phyloP scores from a whole-genome alignment of 2,797 vertebrate genomes.

The Coilia nasus region DNA sequence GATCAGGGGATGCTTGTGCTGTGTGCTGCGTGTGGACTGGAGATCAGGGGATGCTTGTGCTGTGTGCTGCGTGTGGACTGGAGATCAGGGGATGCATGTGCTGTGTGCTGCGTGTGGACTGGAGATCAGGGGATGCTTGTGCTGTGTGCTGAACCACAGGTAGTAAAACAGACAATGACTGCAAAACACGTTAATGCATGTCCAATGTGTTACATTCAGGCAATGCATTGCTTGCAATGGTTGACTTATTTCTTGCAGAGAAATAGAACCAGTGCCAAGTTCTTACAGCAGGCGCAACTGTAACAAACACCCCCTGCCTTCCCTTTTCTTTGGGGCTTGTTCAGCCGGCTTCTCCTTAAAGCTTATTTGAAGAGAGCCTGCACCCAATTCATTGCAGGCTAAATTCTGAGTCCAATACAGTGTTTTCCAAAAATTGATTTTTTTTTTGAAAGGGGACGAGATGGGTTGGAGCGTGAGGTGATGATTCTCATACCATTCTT shows the following conservation, averaged over 20 bases:
- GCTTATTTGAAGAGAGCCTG: constrained; percentile 54
- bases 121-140: background rate
- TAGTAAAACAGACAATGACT: background rate
- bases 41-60: too few species aligned
- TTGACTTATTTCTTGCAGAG: background rate
- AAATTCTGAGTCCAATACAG: constrained; percentile 56
- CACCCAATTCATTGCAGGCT: constrained; percentile 56
- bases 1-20: too few species aligned
- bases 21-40: too few species aligned
- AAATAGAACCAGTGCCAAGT: background rate
- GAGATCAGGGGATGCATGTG: background rate
- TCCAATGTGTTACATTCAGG: background rate
- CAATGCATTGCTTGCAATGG: background rate
- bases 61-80: background rate
- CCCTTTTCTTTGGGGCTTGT: background rate
- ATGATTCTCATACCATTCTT: constrained; percentile 68
- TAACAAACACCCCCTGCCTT: too few species aligned
- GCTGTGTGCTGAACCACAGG: background rate
- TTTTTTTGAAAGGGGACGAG: constrained; percentile 5
- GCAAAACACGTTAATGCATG: background rate
- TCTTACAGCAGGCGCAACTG: background rate
- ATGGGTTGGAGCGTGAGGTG: constrained; percentile 38
- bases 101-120: background rate
- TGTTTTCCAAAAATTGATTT: constrained; percentile 62
- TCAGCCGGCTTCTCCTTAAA: constrained; percentile 28